A percentile compares a stretch with the other conserved stretches of the same genome.
Evolutionary conservation across 2,113 vertebrate genomes (phyloP).

Genomic region (Phainopepla nitens): DNA sequence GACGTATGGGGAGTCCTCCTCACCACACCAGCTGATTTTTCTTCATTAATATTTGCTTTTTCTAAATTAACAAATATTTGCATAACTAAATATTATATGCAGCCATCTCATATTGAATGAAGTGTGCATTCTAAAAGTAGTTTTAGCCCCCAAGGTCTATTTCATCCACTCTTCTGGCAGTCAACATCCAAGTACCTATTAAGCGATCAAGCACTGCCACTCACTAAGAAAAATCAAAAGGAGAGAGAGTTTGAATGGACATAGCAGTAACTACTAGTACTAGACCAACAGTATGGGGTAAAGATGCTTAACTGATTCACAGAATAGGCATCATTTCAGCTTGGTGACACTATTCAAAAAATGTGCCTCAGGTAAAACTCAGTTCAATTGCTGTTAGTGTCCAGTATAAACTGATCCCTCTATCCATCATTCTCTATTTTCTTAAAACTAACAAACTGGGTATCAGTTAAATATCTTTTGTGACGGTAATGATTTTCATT

Average conservation of each 20-base stretch:
- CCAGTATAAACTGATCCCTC: not conserved
- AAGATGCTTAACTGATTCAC: not conserved
- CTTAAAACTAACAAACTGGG: not conserved
- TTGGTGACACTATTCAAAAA: not conserved
- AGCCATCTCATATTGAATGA: not conserved
- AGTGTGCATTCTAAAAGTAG: not conserved
- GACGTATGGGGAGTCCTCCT: accelerated
- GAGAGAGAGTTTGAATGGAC: not conserved
- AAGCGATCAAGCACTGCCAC: not conserved
- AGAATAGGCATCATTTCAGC: not conserved
- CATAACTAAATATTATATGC: not conserved
- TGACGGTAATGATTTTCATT: not conserved
- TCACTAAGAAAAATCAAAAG: not conserved
- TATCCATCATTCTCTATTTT: not conserved
- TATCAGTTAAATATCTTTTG: not conserved
- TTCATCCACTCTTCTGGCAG: not conserved
- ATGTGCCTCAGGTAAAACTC: not conserved
- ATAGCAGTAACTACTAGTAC: not conserved
- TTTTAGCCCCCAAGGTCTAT: not conserved
- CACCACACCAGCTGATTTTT: not conserved
- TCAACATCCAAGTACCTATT: not conserved
- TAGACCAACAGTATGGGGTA: not conserved
- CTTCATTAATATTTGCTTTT: not conserved
- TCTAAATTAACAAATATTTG: not conserved
- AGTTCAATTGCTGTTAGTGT: not conserved